Conservation (phyloP, 2,888 invertebrate species). For the Caenorhabditis sinica region DNA sequence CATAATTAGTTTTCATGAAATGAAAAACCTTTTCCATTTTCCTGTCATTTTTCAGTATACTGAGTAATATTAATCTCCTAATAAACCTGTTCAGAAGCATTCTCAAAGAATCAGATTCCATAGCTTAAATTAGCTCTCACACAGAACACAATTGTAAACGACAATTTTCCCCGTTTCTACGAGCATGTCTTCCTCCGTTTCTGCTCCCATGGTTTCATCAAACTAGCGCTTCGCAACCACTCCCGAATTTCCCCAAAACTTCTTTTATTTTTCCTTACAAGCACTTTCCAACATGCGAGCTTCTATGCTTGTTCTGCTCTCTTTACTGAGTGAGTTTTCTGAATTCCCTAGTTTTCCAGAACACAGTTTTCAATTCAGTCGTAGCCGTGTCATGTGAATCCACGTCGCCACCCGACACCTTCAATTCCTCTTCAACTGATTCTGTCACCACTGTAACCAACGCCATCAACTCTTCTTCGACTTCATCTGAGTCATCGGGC, state of each 20-base stretch:
- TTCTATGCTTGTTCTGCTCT: not conserved
- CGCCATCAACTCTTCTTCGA: slow-evolving; percentile 17
- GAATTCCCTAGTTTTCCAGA: not conserved
- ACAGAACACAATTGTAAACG: too few relatives aligned
- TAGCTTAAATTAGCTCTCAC: too few relatives aligned
- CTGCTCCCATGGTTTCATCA: slow-evolving; percentile 39
- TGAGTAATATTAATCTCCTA: slow-evolving; percentile 3
- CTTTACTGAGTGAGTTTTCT: slow-evolving; percentile 15
- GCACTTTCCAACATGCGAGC: slow-evolving; percentile 12
- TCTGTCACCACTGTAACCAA: slow-evolving; percentile 2
- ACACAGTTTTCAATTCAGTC: not conserved
- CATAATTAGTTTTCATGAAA: slow-evolving; percentile 1
- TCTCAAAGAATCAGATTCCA: too few relatives aligned
- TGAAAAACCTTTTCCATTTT: not conserved
- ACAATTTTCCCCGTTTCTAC: slow-evolving; percentile 15
- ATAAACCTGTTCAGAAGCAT: slow-evolving; percentile 1
- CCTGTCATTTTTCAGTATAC: not conserved
- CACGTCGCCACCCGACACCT: not conserved
- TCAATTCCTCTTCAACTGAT: not conserved
- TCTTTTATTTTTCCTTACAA: slow-evolving; percentile 14
- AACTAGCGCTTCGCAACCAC: slow-evolving; percentile 18
- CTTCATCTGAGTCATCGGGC: slow-evolving; percentile 5
- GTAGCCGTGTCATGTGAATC: not conserved
- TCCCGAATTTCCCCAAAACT: not conserved
- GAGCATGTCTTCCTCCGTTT: not conserved